Evolutionary conservation across 92 coral and sea anemone genomes (phyloP), one percentile per base, ranked within the genome.

Genomic region (Porites evermanni): DNA sequence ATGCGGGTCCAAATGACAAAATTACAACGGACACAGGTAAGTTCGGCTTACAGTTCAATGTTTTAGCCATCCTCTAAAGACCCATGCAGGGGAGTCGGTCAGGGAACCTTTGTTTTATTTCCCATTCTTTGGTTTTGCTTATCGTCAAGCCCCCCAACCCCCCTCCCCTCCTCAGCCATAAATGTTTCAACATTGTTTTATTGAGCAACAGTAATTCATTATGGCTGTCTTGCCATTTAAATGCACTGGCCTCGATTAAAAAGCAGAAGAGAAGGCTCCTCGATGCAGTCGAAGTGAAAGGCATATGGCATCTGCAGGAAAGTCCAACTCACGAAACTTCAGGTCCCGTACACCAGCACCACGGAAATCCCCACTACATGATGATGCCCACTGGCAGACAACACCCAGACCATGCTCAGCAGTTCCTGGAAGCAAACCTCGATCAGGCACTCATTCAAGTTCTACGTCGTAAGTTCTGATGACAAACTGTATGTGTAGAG

Each of bases 391-490:
- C 18, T 80, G 85, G 61, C 76, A 90, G 69, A 87, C 75, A 65
- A 79, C 94, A 71, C 88, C 94, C 20, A 83, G 89, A 78, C 88
- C 94, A 14, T 85, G 76, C 23, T 80, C 94, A n/a, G 92, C 94
- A 74, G 82, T 71, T 47, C 72, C 79, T 71, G 79, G 87, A 61
- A 90, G 91, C 29, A 78, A 51, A 80, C 82, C 93, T 80, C 81
- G 91, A 68, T 88, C 96, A 12, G 91, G 93, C 67, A 90, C 98
- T 14, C 79, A 64, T 24, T 93, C 98, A 38, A 95, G 96, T 73
- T 86, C 94, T 14, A 82, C 92, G 51, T 90, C 94, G 98, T 95
- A 95, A 95, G 98, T 92, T 67, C 59, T 9, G 38, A 23, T 67
- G 16, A 79, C 20, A 44, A n/a, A 7, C 47, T 26, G 59, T 78